Percentiles rank a stretch among this genome's conserved stretches.
phyloP scores from a whole-genome alignment of 2,888 invertebrate genomes.

The Drosophila mimica region DNA sequence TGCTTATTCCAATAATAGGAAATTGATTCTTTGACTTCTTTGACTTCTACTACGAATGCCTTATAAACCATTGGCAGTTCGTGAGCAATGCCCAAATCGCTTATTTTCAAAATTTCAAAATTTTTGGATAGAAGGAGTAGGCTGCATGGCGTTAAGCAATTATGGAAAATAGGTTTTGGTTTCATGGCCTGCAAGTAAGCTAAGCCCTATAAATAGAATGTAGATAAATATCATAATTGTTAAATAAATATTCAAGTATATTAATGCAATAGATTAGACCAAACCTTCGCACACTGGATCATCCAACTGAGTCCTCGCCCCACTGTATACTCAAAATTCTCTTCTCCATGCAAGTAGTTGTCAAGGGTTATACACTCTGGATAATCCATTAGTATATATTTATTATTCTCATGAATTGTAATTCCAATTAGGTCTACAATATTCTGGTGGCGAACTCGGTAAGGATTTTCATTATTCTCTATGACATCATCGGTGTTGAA shows the following conservation, averaged over 20 bases:
- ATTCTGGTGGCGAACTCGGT: neutral
- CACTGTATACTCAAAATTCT: neutral
- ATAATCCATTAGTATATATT: conserved; percentile 1
- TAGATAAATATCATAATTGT: neutral
- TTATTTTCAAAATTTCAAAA: neutral
- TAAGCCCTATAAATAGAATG: conserved; percentile 14
- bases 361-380: conserved; percentile 8
- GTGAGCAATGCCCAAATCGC: neutral
- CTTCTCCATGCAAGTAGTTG: conserved; percentile 10
- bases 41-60: too few relatives aligned
- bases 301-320: conserved; percentile 6
- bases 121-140: neutral
- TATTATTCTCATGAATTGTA: neutral
- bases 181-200: neutral
- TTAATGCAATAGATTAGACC: neutral
- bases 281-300: conserved; percentile 14
- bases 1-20: too few relatives aligned
- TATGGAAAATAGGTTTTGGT: neutral
- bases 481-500: too few relatives aligned
- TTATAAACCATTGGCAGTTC: neutral
- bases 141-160: neutral
- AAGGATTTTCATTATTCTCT: neutral
- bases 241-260: neutral
- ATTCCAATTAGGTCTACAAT: conserved; percentile 12
- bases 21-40: too few relatives aligned